phyloP scores from a whole-genome alignment of 1,140 invertebrate species.

The Acyrthosiphon pisum region DNA sequence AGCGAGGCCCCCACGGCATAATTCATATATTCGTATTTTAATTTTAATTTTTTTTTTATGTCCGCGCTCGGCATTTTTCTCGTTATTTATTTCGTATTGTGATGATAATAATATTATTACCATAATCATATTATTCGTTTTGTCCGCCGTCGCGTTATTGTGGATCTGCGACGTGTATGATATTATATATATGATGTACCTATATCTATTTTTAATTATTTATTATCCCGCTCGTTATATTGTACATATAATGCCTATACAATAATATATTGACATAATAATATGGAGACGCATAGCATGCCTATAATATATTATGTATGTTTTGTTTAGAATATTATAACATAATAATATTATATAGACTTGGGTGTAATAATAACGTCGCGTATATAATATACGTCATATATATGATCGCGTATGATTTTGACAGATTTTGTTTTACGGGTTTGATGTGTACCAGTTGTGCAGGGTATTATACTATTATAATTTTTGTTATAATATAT shows the following conservation, averaged over 20 bases:
- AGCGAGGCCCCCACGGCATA: not conserved
- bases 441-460: not conserved
- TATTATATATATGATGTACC: not conserved
- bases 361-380: not conserved
- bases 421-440: not conserved
- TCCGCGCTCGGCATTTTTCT: not conserved
- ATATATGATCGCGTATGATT: not conserved
- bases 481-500: too few species aligned
- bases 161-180: not conserved
- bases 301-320: not conserved
- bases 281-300: not conserved
- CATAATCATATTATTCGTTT: not conserved
- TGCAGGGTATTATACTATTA: not conserved
- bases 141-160: not conserved
- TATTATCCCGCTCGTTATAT: not conserved
- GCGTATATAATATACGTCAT: too few species aligned
- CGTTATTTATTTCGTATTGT: conserved; percentile 12
- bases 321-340: not conserved
- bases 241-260: not conserved
- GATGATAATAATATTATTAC: not conserved
- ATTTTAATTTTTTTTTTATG: not conserved
- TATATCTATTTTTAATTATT: not conserved
- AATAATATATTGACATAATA: conserved; percentile 4
- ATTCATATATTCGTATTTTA: not conserved
- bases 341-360: not conserved